These are phyloP conservation scores for Melanotaenia nigrans DNA, from an alignment of 2,797 vertebrate genomes.

Conservation along the genomic window DNA sequence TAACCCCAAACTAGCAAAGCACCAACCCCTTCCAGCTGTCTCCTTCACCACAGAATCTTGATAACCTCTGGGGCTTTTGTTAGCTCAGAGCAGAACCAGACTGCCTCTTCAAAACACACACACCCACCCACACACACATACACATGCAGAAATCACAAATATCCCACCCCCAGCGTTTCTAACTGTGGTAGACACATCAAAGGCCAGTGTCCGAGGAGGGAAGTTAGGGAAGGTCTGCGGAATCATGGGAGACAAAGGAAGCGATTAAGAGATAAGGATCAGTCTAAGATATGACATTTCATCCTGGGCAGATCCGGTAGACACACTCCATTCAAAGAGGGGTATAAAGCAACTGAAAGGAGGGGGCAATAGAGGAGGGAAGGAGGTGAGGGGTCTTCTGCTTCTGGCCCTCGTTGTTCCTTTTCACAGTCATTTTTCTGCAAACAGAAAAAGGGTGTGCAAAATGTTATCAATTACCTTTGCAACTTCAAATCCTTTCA, in stretches of 20 bases:
- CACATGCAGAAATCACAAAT: slow-evolving; percentile 64
- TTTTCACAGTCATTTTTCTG: slow-evolving; percentile 60
- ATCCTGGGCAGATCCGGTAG: slow-evolving; percentile 91
- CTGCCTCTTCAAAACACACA: slow-evolving; percentile 66
- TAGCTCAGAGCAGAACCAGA: slow-evolving; percentile 74
- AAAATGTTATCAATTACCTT: slow-evolving; percentile 45
- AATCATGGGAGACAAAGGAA: slow-evolving; percentile 95
- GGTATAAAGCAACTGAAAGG: slow-evolving; percentile 82
- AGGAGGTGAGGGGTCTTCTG: slow-evolving; percentile 60
- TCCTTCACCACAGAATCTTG: slow-evolving; percentile 51
- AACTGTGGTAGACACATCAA: slow-evolving; percentile 91
- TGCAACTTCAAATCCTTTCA: slow-evolving; percentile 19
- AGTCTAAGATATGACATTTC: slow-evolving; percentile 96
- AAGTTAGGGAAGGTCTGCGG: slow-evolving; percentile 91
- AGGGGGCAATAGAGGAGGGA: slow-evolving; percentile 59
- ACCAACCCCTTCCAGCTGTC: slow-evolving; percentile 47
- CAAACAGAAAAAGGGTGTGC: slow-evolving; percentile 59
- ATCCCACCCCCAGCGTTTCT: slow-evolving; percentile 80
- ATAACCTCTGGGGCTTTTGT: slow-evolving; percentile 75
- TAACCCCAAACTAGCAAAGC: slow-evolving; percentile 35
- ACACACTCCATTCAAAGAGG: slow-evolving; percentile 90
- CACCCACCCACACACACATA: slow-evolving; percentile 50
- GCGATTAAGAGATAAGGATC: slow-evolving; percentile 98
- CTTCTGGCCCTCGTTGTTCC: slow-evolving; percentile 50
- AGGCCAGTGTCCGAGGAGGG: slow-evolving; percentile 86